Base-by-base conservation (phyloP, 2,888 invertebrate species). In the Hirtodrosophila histrioides region DNA sequence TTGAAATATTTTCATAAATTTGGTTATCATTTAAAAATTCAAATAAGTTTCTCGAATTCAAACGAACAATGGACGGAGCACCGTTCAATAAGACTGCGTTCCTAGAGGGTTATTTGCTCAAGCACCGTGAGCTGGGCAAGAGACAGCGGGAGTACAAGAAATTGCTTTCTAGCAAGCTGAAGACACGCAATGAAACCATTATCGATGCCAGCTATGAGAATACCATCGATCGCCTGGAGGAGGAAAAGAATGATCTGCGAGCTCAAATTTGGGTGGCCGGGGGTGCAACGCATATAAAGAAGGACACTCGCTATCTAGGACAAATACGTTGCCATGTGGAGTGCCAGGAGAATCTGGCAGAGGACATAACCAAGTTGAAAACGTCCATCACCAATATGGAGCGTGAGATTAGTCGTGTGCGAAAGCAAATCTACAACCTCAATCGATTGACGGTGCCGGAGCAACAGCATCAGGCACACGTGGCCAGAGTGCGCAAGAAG, bases 141-240 rank as follows among this genome's bases (percentile, higher is more conserved):
- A 82, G 89, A 0, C 92, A 92, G 68, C 81, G 90, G 1, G 90
- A 90, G 33, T 92, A 91, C 58, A 90, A 90, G 62, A 90, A 89
- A 68, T 79, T 90, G 24, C 76, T 91, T 1, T 82, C 84, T 2
- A 82, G 88, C 23, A 90, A 89, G 56, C 60, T 87, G 3, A 75
- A 87, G 58, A 82, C 80, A 0, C 90, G 90, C 24, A 89, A 89
- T 54, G 90, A 90, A 33, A 85, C 88, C 3, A 90, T 90, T 33
- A 74, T 88, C 23, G 88, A 89, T 66, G 74, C 87, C 3, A 90
- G 90, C 53, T 83, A 85, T 53, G 80, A 88, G 40, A 88, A 89
- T 53, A 88, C 89, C 39, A 87, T 90, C 3, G 82, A 89, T 44
- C 84, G 83, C 29, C 68, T 90, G 4, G 81, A 73, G 36, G 64